A percentile compares a stretch with the other conserved stretches of the same genome.
Conservation (phyloP, 2,888 invertebrate genomes). For the Machimus atricapillus region DNA sequence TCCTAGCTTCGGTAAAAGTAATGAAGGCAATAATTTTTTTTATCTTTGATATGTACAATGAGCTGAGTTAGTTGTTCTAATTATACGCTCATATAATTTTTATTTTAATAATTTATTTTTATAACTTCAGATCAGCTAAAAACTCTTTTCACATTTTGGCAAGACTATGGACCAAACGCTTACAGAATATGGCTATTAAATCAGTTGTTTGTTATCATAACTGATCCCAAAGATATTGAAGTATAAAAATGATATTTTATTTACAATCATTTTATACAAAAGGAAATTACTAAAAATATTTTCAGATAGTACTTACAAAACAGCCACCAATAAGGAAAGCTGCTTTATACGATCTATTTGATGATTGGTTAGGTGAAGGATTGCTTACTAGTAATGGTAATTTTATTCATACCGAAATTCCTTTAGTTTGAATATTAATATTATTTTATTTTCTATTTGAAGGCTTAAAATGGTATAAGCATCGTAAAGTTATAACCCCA, state of each 20-base stretch:
- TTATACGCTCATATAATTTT: too few species aligned
- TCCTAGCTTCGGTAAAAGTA: too few species aligned
- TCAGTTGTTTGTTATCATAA: slow-evolving; percentile 50
- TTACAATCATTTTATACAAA: neutral
- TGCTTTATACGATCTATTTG: slow-evolving; percentile 58
- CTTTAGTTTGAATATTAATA: neutral
- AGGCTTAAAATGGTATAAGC: slow-evolving; percentile 64
- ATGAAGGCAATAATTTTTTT: too few species aligned
- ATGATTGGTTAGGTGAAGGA: slow-evolving; percentile 64
- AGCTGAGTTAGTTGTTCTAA: too few species aligned
- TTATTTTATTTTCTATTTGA: neutral
- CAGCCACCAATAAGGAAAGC: slow-evolving; percentile 63
- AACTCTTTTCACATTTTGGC: slow-evolving; percentile 50
- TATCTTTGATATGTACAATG: too few species aligned
- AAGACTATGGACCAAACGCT: slow-evolving; percentile 50
- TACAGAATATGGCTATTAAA: slow-evolving; percentile 52
- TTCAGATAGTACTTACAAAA: slow-evolving; percentile 57
- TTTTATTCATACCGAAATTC: neutral
- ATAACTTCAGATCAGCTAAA: neutral
- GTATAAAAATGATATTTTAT: slow-evolving; percentile 46
- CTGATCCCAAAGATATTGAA: slow-evolving; percentile 53
- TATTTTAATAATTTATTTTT: neutral
- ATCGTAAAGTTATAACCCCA: slow-evolving; percentile 66
- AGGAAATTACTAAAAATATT: neutral
- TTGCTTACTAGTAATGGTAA: slow-evolving; percentile 62